A percentile compares a stretch with the other conserved stretches of the same genome.
These are phyloP conservation scores for Schizotus pectinicornis DNA, from an alignment of 2,888 invertebrate species.

Conservation along the genomic window DNA sequence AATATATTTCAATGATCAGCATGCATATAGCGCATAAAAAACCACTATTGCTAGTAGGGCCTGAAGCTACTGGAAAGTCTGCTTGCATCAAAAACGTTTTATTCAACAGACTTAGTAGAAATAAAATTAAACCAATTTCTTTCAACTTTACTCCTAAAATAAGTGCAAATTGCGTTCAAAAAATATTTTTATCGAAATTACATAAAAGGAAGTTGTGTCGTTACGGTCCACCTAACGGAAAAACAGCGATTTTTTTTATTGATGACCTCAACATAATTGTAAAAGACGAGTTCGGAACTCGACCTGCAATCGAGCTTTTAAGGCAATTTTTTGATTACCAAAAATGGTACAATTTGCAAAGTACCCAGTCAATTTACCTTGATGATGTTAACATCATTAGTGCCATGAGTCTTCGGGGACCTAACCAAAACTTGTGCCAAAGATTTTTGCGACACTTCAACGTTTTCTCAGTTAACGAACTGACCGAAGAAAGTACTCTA, in stretches of 20 bases:
- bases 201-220: slow-evolving; percentile 61
- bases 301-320: slow-evolving; percentile 66
- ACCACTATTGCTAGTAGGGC: slow-evolving; percentile 68
- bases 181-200: slow-evolving; percentile 60
- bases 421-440: slow-evolving; percentile 59
- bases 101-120: slow-evolving; percentile 59
- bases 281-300: slow-evolving; percentile 60
- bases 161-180: slow-evolving; percentile 61
- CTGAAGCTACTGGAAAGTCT: slow-evolving; percentile 70
- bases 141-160: slow-evolving; percentile 65
- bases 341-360: slow-evolving; percentile 66
- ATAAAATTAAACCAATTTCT: slow-evolving; percentile 61
- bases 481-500: slow-evolving; percentile 65
- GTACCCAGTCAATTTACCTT: slow-evolving; percentile 62
- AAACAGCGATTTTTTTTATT: slow-evolving; percentile 67
- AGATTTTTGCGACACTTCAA: slow-evolving; percentile 70
- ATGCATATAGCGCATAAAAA: slow-evolving; percentile 66
- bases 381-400: slow-evolving; percentile 63
- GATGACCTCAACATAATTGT: slow-evolving; percentile 70
- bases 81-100: slow-evolving; percentile 61
- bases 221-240: slow-evolving; percentile 64
- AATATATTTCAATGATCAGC: slow-evolving; percentile 62
- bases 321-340: slow-evolving; percentile 68
- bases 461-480: slow-evolving; percentile 64
- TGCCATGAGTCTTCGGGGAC: slow-evolving; percentile 63